Percentiles rank a stretch among this genome's conserved stretches.
These are phyloP conservation scores for Bembecia ichneumoniformis DNA, from an alignment of 2,888 invertebrate genomes.

Conservation along the genomic window DNA sequence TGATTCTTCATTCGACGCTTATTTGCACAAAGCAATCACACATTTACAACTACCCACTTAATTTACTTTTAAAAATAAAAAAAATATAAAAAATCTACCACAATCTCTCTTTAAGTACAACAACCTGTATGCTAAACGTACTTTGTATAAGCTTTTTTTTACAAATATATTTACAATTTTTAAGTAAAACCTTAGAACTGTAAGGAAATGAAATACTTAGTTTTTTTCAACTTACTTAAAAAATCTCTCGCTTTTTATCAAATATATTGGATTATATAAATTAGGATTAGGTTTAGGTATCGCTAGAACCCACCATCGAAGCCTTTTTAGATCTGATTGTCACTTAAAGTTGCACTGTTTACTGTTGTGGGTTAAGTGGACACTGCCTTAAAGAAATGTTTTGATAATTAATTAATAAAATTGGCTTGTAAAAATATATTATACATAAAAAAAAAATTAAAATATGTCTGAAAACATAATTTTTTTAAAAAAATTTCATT, in stretches of 20 bases:
- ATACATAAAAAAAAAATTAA: no score
- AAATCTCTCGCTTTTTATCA: not conserved
- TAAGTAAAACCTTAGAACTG: constrained; percentile 12
- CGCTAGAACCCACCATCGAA: constrained; percentile 45
- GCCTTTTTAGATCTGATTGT: not conserved
- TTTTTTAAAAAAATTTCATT: constrained; percentile 1
- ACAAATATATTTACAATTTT: constrained; percentile 45
- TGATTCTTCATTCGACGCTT: constrained; percentile 43
- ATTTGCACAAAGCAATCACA: constrained; percentile 30
- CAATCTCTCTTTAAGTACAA: constrained; percentile 38
- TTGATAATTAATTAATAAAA: no score
- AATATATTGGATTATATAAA: constrained; percentile 19
- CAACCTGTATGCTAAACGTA: constrained; percentile 33
- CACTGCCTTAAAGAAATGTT: no score
- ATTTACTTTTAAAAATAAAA: constrained; percentile 22
- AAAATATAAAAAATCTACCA: constrained; percentile 23
- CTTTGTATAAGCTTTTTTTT: constrained; percentile 51
- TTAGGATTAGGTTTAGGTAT: constrained; percentile 54
- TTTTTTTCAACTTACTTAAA: constrained; percentile 4
- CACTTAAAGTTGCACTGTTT: no score
- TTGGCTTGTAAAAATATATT: no score
- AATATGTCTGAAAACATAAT: not conserved
- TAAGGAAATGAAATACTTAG: constrained; percentile 1
- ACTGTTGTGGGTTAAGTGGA: constrained; percentile 12
- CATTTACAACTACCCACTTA: constrained; percentile 29